Conservation (phyloP, 2,113 vertebrate genomes). For the Phasianus colchicus region DNA sequence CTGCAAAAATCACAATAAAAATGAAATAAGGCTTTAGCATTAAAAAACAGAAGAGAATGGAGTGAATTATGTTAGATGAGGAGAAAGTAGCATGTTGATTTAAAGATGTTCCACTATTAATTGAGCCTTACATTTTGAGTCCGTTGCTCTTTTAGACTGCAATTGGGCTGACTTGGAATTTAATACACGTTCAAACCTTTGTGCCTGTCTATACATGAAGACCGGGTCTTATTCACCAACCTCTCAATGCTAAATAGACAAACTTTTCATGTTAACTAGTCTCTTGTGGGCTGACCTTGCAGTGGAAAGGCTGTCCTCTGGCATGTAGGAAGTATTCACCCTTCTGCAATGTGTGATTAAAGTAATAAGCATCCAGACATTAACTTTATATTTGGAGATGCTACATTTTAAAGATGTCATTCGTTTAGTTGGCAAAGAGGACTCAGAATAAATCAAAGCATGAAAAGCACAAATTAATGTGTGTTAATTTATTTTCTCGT, state of each 20-base stretch:
- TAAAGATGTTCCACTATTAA: not conserved
- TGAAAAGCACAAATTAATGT: not conserved
- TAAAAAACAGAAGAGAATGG: not conserved
- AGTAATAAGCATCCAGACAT: not conserved
- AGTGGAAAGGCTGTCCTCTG: not conserved
- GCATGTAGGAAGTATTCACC: not conserved
- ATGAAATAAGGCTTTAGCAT: not conserved
- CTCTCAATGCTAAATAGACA: not conserved
- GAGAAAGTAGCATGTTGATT: not conserved
- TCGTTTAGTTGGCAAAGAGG: conserved; percentile 6
- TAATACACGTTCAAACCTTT: not conserved
- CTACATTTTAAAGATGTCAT: not conserved
- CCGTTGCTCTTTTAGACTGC: not conserved
- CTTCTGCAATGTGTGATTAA: not conserved
- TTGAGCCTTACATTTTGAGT: not conserved
- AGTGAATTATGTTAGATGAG: not conserved
- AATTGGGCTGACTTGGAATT: not conserved
- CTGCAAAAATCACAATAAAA: not conserved
- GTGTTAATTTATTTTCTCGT: not conserved
- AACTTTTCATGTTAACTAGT: not conserved
- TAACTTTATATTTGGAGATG: not conserved
- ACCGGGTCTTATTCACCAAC: not conserved
- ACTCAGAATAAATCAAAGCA: not conserved
- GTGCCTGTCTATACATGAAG: not conserved
- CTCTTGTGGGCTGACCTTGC: not conserved